A percentile compares a stretch with the other conserved stretches of the same genome.
Evolutionary conservation across 2,113 vertebrate species (phyloP).

Genomic region (Aepyceros melampus): DNA sequence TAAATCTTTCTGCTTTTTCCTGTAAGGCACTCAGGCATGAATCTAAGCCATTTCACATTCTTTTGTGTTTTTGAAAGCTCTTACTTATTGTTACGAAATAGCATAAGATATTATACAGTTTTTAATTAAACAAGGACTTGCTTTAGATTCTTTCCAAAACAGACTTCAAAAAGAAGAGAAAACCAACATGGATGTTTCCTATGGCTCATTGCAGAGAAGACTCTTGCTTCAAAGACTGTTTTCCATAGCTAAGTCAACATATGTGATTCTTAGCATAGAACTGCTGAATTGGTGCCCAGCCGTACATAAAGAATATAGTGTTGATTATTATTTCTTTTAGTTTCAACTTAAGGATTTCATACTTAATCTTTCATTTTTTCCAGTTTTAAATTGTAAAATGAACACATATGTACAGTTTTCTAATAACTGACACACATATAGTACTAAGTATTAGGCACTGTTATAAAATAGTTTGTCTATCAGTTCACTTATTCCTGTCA

Average conservation of each 20-base stretch:
- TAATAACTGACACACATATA: neutral
- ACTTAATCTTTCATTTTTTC: neutral
- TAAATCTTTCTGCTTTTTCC: constrained; percentile 9
- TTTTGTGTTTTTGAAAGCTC: constrained; percentile 3
- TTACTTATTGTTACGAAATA: neutral
- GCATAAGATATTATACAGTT: neutral
- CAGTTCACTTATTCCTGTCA: neutral
- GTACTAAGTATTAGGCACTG: neutral
- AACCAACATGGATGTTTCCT: neutral
- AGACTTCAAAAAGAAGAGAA: neutral
- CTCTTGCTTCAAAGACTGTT: neutral
- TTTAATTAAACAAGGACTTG: neutral
- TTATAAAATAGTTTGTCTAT: neutral
- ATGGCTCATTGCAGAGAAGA: neutral
- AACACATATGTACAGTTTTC: neutral
- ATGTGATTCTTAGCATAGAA: neutral
- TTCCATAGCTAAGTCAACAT: neutral
- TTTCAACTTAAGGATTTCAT: neutral
- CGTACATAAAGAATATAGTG: neutral
- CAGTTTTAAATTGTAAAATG: neutral
- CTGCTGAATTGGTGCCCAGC: neutral
- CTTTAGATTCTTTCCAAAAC: constrained; percentile 10
- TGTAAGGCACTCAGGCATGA: neutral
- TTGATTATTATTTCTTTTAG: neutral
- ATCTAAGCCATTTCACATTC: constrained; percentile 10